These are phyloP conservation scores for Clarias batrachus DNA, from an alignment of 2,113 vertebrate species.

Conservation along the genomic window DNA sequence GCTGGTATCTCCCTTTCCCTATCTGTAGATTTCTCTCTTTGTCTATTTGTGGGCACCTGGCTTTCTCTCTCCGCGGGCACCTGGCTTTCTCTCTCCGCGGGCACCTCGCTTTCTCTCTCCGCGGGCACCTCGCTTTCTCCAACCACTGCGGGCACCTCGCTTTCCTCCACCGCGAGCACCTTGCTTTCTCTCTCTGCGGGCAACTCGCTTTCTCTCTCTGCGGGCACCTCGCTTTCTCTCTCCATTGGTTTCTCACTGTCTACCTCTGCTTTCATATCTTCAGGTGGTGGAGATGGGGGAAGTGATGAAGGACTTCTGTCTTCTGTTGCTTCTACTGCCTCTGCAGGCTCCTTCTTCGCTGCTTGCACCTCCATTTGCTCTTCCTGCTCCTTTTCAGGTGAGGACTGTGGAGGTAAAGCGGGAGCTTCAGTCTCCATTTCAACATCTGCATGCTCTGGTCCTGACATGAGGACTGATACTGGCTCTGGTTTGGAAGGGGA, in stretches of 20 bases:
- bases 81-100: neutral
- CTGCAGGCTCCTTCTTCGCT: conserved; percentile 10
- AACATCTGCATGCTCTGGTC: conserved; percentile 9
- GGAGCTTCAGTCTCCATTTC: conserved; percentile 47
- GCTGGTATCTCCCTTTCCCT: too few species aligned
- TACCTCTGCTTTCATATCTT: conserved; percentile 25
- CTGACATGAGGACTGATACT: conserved; percentile 25
- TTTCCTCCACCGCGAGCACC: neutral
- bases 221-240: neutral
- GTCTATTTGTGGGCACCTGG: too few species aligned
- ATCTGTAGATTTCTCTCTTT: too few species aligned
- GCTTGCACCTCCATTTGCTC: conserved; percentile 35
- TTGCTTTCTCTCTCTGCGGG: neutral
- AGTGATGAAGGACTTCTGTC: conserved; percentile 35
- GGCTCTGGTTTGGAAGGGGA: conserved; percentile 45
- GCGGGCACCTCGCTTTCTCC: neutral
- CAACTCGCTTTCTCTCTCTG: neutral
- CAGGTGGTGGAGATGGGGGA: conserved; percentile 44
- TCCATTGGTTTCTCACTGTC: neutral
- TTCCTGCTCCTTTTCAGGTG: conserved; percentile 58
- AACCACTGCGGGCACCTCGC: neutral
- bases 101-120: neutral
- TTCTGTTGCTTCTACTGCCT: conserved; percentile 49
- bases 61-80: neutral
- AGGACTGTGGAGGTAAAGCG: conserved; percentile 61